Percentiles rank a stretch among this genome's conserved stretches.
phyloP scores from a whole-genome alignment of 2,888 invertebrate genomes.

The Enchytraeus crypticus region DNA sequence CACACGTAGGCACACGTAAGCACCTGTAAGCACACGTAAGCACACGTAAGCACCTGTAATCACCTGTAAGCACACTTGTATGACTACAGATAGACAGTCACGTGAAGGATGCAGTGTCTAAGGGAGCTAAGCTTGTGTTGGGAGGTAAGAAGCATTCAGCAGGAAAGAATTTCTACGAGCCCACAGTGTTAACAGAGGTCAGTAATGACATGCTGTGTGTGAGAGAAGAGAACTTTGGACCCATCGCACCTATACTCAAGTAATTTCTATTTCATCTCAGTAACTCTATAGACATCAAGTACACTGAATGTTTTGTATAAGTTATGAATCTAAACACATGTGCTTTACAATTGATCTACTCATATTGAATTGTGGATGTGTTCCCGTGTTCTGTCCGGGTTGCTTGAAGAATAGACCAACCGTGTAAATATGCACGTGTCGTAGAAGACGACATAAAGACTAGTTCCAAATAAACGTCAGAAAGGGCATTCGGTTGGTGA shows the following conservation, averaged over 20 bases:
- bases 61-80: too few relatives aligned
- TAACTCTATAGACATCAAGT: not conserved
- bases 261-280: slow-evolving; percentile 34
- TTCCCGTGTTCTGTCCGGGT: too few relatives aligned
- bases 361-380: too few relatives aligned
- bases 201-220: slow-evolving; percentile 72
- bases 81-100: slow-evolving; percentile 58
- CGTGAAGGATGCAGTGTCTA: slow-evolving; percentile 74
- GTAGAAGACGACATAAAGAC: too few relatives aligned
- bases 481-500: too few relatives aligned
- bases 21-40: too few relatives aligned
- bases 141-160: slow-evolving; percentile 64
- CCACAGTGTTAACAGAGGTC: slow-evolving; percentile 75
- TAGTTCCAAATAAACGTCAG: too few relatives aligned
- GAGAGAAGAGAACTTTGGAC: slow-evolving; percentile 88
- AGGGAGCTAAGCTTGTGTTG: slow-evolving; percentile 67
- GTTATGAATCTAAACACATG: not conserved
- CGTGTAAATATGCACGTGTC: too few relatives aligned
- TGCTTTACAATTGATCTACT: too few relatives aligned
- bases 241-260: slow-evolving; percentile 74
- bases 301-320: not conserved
- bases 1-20: too few relatives aligned
- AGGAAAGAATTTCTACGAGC: slow-evolving; percentile 71
- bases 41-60: too few relatives aligned
- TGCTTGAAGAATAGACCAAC: too few relatives aligned